Evolutionary conservation across 2,797 vertebrate species (phyloP), one percentile per base, ranked within the genome.

Genomic region (Poeciliopsis presidionis): DNA sequence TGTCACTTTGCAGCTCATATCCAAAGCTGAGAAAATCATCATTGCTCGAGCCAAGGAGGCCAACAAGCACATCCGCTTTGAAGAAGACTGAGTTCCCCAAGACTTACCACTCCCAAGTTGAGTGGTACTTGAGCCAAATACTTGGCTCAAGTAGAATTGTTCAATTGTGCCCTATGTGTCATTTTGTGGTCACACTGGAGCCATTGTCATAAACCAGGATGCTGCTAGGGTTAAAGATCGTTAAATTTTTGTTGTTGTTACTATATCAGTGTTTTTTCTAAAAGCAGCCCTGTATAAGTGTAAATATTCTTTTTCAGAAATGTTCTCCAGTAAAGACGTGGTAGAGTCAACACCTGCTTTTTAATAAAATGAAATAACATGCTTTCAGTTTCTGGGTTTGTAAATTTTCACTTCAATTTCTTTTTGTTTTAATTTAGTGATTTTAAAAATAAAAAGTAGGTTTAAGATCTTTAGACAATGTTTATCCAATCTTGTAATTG

Each of bases 1-100:
- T 78, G 75, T 82, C 45, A 33, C 75, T 72, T 78, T 74, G 72
- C 85, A 95, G 98, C 93, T 99, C 90, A 97, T 99, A 90, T 96
- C 96, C 81, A 99, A 98, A 95, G 98, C 97, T 8, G 98, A 99
- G 90, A 98, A 97, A 90, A 97, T 99, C 88, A 95, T 98, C 88
- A 94, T 97, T 0, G 95, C 95, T 72, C 96, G 96, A 78, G 96
- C 97, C 53, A 97, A 97, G 79, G 97, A 97, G 86, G 96, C 96
- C 7, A 94, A 95, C 84, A 97, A 97, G 84, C 98, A 99, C 89
- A 98, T 98, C 78, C 95, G 90, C 36, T 99, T 99, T 82, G 95
- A 96, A 25, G 97, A 96, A 45, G 94, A 97, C 82, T 98, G 90
- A 97, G 46, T 12, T 14, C n/a, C 5, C 1, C 61, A 13, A 57